These are phyloP conservation scores for Corythaeola cristata DNA, from an alignment of 2,113 vertebrate genomes.

Conservation along the genomic window DNA sequence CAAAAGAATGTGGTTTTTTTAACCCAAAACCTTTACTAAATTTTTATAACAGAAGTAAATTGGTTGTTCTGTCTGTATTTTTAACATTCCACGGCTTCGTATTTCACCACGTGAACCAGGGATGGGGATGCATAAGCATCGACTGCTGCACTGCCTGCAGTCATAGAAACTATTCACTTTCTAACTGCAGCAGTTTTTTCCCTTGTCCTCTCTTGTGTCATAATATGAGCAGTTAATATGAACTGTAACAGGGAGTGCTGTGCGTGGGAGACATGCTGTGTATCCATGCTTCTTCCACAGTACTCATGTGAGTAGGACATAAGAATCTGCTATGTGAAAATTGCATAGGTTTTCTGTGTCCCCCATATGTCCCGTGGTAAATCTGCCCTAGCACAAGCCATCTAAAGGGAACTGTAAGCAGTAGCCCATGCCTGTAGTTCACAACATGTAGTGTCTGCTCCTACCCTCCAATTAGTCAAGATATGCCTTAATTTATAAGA, in stretches of 20 bases:
- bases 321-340: not conserved
- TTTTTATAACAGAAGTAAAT: not conserved
- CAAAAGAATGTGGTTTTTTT: not conserved
- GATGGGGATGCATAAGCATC: not conserved
- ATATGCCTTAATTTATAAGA: not conserved
- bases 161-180: not conserved
- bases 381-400: not conserved
- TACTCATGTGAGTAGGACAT: not conserved
- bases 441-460: not conserved
- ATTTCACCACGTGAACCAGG: not conserved
- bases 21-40: not conserved
- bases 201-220: not conserved
- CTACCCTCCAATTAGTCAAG: not conserved
- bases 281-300: not conserved
- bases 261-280: not conserved
- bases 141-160: fast-evolving
- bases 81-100: not conserved
- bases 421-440: not conserved
- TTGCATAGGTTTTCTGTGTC: not conserved
- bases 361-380: fast-evolving
- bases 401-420: not conserved
- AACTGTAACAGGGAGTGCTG: not conserved
- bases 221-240: not conserved
- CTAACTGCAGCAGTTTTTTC: not conserved
- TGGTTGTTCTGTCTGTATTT: not conserved